phyloP scores from a whole-genome alignment of 1,140 invertebrate genomes.

The Aphaenogaster ashmeadi region DNA sequence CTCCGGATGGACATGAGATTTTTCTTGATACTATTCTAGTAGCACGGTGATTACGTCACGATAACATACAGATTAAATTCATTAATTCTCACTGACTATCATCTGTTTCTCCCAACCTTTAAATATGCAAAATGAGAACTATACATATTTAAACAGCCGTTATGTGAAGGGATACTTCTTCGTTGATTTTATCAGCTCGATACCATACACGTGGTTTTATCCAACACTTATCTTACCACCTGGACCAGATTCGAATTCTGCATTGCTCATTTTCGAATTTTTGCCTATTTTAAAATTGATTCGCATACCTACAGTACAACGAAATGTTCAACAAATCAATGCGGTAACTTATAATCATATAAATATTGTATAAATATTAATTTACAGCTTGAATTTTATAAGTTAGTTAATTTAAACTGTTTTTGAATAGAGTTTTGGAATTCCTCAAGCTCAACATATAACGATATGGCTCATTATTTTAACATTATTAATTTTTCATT shows the following conservation, averaged over 20 bases:
- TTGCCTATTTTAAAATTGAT: conserved; percentile 76
- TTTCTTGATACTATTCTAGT: conserved; percentile 76
- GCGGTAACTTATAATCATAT: conserved; percentile 61
- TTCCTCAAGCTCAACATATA: conserved; percentile 65
- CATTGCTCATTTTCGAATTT: conserved; percentile 73
- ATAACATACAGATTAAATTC: neutral
- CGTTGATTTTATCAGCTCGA: conserved; percentile 77
- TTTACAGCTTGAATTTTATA: conserved; percentile 19
- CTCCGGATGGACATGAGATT: conserved; percentile 74
- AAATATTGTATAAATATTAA: neutral
- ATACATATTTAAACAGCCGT: conserved; percentile 70
- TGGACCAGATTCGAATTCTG: conserved; percentile 68
- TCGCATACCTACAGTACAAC: conserved; percentile 73
- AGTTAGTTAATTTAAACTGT: conserved; percentile 11
- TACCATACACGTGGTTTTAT: conserved; percentile 79
- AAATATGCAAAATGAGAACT: conserved; percentile 1
- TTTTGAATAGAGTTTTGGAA: conserved; percentile 68
- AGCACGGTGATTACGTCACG: conserved; percentile 67
- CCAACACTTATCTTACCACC: conserved; percentile 49
- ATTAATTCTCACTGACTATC: neutral
- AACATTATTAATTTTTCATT: conserved; percentile 79
- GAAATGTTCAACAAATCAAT: conserved; percentile 73
- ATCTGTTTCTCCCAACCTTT: neutral
- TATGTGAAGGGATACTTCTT: conserved; percentile 77
- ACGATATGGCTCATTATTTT: conserved; percentile 76